These are phyloP conservation scores for Alloscopus bannaensis DNA, from an alignment of 2,888 invertebrate genomes.

Conservation along the genomic window DNA sequence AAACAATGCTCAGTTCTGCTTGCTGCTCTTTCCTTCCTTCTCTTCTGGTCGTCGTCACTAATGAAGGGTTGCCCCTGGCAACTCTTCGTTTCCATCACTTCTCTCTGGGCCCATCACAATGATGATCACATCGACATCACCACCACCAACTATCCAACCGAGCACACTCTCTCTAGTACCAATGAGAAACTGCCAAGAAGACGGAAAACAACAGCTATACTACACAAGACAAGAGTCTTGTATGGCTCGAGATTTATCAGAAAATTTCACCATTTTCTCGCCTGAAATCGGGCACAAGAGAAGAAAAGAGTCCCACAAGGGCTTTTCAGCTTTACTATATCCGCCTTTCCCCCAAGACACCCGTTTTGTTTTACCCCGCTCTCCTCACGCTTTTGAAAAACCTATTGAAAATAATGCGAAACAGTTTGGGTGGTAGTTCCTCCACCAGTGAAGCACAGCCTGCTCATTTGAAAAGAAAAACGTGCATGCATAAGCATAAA, in stretches of 20 bases:
- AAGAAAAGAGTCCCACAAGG: constrained; percentile 41
- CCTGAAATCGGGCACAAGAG: constrained; percentile 51
- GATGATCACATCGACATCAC: constrained; percentile 50
- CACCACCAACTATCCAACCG: constrained; percentile 34
- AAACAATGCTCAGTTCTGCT: constrained; percentile 59
- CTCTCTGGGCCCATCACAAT: constrained; percentile 31
- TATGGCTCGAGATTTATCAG: constrained; percentile 59
- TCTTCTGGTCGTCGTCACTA: constrained; percentile 59
- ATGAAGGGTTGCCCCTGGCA: constrained; percentile 73
- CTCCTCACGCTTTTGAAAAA: no score
- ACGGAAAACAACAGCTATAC: constrained; percentile 32
- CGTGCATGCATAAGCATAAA: not conserved
- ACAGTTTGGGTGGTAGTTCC: no score
- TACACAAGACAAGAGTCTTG: constrained; percentile 27
- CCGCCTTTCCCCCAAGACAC: constrained; percentile 17
- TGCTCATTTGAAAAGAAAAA: not conserved
- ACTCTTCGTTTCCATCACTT: constrained; percentile 68
- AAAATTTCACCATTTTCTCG: constrained; percentile 65
- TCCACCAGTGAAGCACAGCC: no score
- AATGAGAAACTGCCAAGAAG: constrained; percentile 60
- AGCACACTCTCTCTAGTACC: constrained; percentile 26
- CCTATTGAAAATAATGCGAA: no score
- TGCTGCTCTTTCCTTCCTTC: constrained; percentile 62
- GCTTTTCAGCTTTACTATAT: constrained; percentile 17
- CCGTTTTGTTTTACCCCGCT: constrained; percentile 11